A percentile compares a stretch with the other conserved stretches of the same genome.
Conservation (phyloP, 2,113 vertebrate species). For the Brachyhypopomus occidentalis region DNA sequence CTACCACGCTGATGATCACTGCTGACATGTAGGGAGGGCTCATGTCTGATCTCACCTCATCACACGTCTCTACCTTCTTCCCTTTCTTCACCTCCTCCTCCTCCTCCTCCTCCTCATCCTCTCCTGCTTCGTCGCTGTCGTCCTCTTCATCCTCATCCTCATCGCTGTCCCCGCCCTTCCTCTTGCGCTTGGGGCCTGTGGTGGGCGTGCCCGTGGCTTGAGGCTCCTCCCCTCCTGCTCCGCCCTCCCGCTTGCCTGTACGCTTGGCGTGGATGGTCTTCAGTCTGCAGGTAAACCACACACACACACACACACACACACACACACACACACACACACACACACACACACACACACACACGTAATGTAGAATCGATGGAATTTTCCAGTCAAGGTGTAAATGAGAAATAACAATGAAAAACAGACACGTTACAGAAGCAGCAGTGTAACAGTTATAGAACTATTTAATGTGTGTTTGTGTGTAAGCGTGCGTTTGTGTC, state of each 20-base stretch:
- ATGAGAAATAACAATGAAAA: neutral
- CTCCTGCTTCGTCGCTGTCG: slow-evolving; percentile 83
- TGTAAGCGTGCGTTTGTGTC: neutral
- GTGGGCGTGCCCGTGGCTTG: slow-evolving; percentile 81
- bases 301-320: neutral
- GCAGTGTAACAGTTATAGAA: neutral
- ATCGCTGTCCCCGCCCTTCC: slow-evolving; percentile 89
- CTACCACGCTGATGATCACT: no score
- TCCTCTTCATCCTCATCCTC: slow-evolving; percentile 91
- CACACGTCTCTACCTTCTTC: slow-evolving; percentile 88
- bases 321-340: neutral
- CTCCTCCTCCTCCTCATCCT: slow-evolving; percentile 95
- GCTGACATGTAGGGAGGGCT: no score
- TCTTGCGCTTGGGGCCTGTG: slow-evolving; percentile 83
- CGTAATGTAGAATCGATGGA: no score
- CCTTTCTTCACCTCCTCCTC: slow-evolving; percentile 95
- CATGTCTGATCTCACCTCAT: slow-evolving; percentile 81
- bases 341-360: neutral
- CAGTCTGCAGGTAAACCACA: slow-evolving; percentile 72
- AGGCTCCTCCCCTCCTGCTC: slow-evolving; percentile 80
- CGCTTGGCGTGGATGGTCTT: slow-evolving; percentile 93
- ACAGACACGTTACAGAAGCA: neutral
- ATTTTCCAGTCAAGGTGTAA: neutral
- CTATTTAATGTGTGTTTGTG: neutral
- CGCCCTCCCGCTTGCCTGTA: slow-evolving; percentile 87